Percentiles rank a stretch among this genome's conserved stretches.
phyloP scores from a whole-genome alignment of 2,888 invertebrate genomes.

The Elmis aenea region DNA sequence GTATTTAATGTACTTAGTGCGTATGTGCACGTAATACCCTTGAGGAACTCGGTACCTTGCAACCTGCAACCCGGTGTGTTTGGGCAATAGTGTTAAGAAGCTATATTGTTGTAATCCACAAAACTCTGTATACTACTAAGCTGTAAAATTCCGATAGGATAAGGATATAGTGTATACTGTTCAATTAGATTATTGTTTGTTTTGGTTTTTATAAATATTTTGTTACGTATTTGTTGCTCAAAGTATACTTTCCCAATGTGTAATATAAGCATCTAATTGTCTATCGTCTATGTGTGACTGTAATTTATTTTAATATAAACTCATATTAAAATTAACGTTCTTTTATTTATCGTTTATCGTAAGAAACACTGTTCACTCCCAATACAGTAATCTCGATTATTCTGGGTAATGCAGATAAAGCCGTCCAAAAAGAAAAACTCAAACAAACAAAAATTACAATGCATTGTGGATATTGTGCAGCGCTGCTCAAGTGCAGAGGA shows the following conservation, averaged over 20 bases:
- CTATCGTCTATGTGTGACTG: conserved; percentile 49
- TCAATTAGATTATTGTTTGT: conserved; percentile 31
- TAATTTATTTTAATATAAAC: conserved; percentile 51
- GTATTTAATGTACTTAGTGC: conserved; percentile 32
- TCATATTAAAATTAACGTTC: conserved; percentile 11
- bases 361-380: too few species aligned
- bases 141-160: conserved; percentile 45
- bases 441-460: too few species aligned
- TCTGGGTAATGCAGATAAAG: too few species aligned
- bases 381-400: too few species aligned
- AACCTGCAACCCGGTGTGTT: conserved; percentile 42
- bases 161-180: conserved; percentile 49
- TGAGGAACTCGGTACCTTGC: conserved; percentile 44
- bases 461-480: too few species aligned
- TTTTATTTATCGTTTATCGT: not conserved
- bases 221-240: conserved; percentile 51
- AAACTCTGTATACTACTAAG: conserved; percentile 36
- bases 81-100: conserved; percentile 35
- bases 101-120: conserved; percentile 30
- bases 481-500: too few species aligned
- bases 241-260: conserved; percentile 44
- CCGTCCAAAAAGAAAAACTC: too few species aligned
- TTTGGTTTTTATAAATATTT: conserved; percentile 42
- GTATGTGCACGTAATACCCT: conserved; percentile 22
- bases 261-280: conserved; percentile 40